Base-by-base conservation (phyloP, 2,888 invertebrate genomes). In the Cerastis leucographa region DNA sequence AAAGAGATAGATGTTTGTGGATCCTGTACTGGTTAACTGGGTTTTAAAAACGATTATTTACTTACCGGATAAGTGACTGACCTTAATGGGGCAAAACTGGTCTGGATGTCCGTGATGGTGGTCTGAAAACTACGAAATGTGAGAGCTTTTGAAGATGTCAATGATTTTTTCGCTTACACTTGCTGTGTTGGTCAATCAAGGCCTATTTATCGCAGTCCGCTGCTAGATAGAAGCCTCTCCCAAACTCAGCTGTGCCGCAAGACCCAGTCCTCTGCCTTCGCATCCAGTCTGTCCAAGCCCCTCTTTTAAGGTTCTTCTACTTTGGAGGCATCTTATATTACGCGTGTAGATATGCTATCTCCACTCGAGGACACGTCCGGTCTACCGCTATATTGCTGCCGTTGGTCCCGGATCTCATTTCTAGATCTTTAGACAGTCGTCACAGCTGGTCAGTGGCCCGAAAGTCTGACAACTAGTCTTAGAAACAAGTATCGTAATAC, bases 21-120 rank as follows among this genome's bases (percentile, higher is more conserved):
- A 22, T 72, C 46, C 35, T 51, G 35, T n/a, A 46, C 66, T 54
- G 14, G 78, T 46, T 44, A 19, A 66, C 74, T 1, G n/a, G 81
- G 9, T 78, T 51, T 22, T 22, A 44, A 44, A 25, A 29, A 22
- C 22, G 80, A 80, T 71, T 80, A 54, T 54, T 54, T 12, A 61
- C 61, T 1, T 61, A 74, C 46, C 44, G 74, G 64, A 56, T 65
- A 59, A 65, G 49, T 74, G 22, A 51, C 12, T 81, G 78, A 65
- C 74, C 65, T 35, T 56, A 65, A 51, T 67, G 46, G n/a, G 19
- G 19, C 14, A n/a, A 9, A 25, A 25, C 44, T n/a, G 42, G 25
- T 17, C 22, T 35, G 14, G 19, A 56, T 19, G 25, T 80, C 71
- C 44, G 71, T 80, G 44, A 6, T 76, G 79, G 29, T 78, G 59